Conservation (phyloP, 2,888 invertebrate species). For the Hofmannophila pseudospretella region DNA sequence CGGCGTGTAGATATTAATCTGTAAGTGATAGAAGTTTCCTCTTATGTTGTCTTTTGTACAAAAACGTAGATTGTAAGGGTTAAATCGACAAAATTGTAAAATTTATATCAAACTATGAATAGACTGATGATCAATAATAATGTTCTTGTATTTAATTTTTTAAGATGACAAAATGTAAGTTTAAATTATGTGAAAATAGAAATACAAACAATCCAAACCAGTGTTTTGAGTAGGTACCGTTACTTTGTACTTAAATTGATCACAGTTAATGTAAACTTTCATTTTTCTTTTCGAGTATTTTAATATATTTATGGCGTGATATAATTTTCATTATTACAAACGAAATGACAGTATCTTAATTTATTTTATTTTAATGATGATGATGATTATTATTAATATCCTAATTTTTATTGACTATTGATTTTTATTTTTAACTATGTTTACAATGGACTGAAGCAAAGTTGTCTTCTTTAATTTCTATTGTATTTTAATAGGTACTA, state of each 20-base stretch:
- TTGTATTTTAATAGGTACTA: slow-evolving; percentile 56
- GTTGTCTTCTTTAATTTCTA: slow-evolving; percentile 47
- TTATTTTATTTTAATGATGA: slow-evolving; percentile 36
- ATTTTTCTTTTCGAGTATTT: slow-evolving; percentile 62
- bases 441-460: slow-evolving; percentile 69
- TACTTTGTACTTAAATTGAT: slow-evolving; percentile 72
- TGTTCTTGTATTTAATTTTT: slow-evolving; percentile 75
- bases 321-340: not conserved
- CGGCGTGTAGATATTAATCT: slow-evolving; percentile 56
- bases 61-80: slow-evolving; percentile 57
- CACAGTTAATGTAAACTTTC: slow-evolving; percentile 56
- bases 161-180: slow-evolving; percentile 73
- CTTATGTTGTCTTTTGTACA: slow-evolving; percentile 71
- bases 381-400: slow-evolving; percentile 55
- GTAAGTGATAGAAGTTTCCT: slow-evolving; percentile 49
- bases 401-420: slow-evolving; percentile 54
- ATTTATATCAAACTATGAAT: slow-evolving; percentile 73
- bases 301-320: slow-evolving; percentile 4
- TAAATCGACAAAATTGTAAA: slow-evolving; percentile 75
- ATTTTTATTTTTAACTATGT: slow-evolving; percentile 63
- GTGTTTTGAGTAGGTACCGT: slow-evolving; percentile 37
- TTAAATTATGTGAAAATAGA: slow-evolving; percentile 66
- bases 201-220: slow-evolving; percentile 38
- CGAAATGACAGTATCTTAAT: too few species aligned
- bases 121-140: slow-evolving; percentile 77